phyloP scores from a whole-genome alignment of 1,140 invertebrate genomes.

The Pantala flavescens region DNA sequence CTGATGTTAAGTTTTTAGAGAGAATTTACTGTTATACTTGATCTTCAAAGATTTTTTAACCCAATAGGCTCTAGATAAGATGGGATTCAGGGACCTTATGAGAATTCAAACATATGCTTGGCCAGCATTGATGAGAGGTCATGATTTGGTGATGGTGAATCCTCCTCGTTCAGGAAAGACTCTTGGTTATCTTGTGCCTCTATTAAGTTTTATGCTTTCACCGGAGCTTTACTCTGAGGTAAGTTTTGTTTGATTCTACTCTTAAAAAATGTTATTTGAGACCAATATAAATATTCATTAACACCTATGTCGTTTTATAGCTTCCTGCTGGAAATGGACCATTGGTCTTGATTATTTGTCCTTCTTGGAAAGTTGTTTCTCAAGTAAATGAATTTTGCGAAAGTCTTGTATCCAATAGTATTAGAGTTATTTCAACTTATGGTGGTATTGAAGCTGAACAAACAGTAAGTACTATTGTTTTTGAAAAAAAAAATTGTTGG shows the following conservation, averaged over 20 bases:
- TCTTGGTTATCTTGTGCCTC: slow-evolving; percentile 32
- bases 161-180: slow-evolving; percentile 39
- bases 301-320: background rate
- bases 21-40: too few relatives aligned
- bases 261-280: slow-evolving; percentile 24
- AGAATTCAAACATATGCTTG: slow-evolving; percentile 37
- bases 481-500: too few relatives aligned
- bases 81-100: slow-evolving; percentile 12
- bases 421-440: slow-evolving; percentile 12
- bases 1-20: too few relatives aligned
- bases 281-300: too few relatives aligned
- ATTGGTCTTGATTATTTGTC: slow-evolving; percentile 16
- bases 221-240: slow-evolving; percentile 22
- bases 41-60: background rate
- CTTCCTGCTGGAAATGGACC: slow-evolving; percentile 14
- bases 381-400: slow-evolving; percentile 10
- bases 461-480: slow-evolving; percentile 19
- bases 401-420: background rate
- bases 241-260: slow-evolving; percentile 23
- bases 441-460: slow-evolving; percentile 16
- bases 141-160: slow-evolving; percentile 37
- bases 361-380: slow-evolving; percentile 11
- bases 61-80: slow-evolving; percentile 15
- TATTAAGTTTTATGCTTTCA: slow-evolving; percentile 27
- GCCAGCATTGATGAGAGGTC: slow-evolving; percentile 35